These are phyloP conservation scores for Microplitis demolitor DNA, from an alignment of 1,140 invertebrate genomes.

Conservation along the genomic window DNA sequence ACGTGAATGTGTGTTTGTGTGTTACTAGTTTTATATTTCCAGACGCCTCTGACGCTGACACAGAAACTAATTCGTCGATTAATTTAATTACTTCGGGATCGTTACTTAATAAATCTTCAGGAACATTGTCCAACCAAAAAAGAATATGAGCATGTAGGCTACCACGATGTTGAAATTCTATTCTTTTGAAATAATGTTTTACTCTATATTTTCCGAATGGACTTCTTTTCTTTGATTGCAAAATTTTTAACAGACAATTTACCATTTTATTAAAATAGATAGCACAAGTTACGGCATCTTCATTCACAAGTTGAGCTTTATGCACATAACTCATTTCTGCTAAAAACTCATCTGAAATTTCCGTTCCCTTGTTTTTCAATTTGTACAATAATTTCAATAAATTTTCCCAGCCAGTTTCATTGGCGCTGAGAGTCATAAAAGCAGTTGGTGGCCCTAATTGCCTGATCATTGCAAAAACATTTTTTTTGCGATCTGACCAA, in stretches of 20 bases:
- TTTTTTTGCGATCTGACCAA: slow-evolving; percentile 47
- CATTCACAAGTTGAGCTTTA: too few species aligned
- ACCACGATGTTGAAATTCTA: slow-evolving; percentile 51
- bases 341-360: slow-evolving; percentile 38
- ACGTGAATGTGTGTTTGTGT: slow-evolving; percentile 34
- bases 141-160: slow-evolving; percentile 49
- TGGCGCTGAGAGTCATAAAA: slow-evolving; percentile 43
- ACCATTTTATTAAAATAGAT: slow-evolving; percentile 54
- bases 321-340: background rate
- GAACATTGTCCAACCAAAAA: slow-evolving; percentile 46
- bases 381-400: slow-evolving; percentile 50
- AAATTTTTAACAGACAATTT: slow-evolving; percentile 33
- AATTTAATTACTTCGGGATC: slow-evolving; percentile 21
- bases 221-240: too few species aligned
- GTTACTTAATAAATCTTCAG: slow-evolving; percentile 33
- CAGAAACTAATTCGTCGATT: slow-evolving; percentile 31
- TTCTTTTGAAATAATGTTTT: slow-evolving; percentile 43
- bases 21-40: slow-evolving; percentile 37
- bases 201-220: slow-evolving; percentile 10
- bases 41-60: slow-evolving; percentile 33
- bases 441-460: slow-evolving; percentile 43
- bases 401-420: slow-evolving; percentile 47
- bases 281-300: slow-evolving; percentile 50
- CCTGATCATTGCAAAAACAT: slow-evolving; percentile 50
- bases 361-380: slow-evolving; percentile 40